Evolutionary conservation across 2,113 vertebrate genomes (phyloP).

Genomic region (Stomatorhinus ivindoensis): DNA sequence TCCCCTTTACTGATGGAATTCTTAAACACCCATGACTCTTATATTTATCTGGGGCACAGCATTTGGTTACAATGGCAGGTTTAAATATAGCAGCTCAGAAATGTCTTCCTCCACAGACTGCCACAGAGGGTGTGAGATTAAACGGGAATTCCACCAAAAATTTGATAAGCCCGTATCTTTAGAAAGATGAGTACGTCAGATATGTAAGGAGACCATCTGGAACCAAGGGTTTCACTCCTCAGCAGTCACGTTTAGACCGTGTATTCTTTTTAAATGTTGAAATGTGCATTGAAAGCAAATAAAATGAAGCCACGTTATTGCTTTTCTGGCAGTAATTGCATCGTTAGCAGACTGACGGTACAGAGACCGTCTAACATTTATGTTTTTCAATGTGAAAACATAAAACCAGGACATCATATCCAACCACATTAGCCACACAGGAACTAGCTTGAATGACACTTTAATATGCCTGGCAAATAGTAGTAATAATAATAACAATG

Average conservation of each 20-base stretch:
- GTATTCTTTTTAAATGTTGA: not conserved
- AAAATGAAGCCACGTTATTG: not conserved
- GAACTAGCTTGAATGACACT: not conserved
- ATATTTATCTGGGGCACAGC: not conserved
- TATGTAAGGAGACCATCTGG: not conserved
- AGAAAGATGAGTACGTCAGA: not conserved
- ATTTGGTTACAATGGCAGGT: not conserved
- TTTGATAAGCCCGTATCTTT: not conserved
- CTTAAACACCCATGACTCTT: not conserved
- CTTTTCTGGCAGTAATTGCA: not conserved
- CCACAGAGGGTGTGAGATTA: not conserved
- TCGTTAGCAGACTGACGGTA: not conserved
- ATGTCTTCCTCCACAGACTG: not conserved
- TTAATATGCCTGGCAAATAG: not conserved
- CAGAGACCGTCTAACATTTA: not conserved
- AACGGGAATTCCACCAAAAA: not conserved
- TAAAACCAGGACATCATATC: not conserved
- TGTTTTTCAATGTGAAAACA: not conserved
- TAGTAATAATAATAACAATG: not conserved
- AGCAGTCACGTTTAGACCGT: not conserved
- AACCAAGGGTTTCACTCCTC: not conserved
- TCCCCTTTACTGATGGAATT: not conserved
- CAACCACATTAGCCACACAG: not conserved
- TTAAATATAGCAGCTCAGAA: not conserved
- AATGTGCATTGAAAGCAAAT: not conserved